Base-by-base conservation (phyloP, 92 coral and sea anemone genomes). In the Paramuricea clavata region DNA sequence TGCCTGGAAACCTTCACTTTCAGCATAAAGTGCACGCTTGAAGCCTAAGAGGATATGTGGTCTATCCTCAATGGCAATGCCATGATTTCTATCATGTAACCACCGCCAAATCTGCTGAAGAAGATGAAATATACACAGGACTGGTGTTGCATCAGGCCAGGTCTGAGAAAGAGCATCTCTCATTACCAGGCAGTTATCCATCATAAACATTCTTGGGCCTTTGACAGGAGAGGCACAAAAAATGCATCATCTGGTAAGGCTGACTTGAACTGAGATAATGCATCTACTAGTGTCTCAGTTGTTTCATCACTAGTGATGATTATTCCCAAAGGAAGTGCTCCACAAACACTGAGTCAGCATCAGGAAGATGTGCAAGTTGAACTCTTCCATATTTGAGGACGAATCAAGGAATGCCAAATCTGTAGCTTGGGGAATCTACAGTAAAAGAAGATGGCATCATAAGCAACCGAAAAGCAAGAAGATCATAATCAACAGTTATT, bases 81-180 rank as follows among this genome's bases (percentile, higher is more conserved):
- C 60, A 74, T 74, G 56, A 42, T 74, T 41, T 42, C 11, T 42
- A 23, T 74, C 60, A 42, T 74, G 80, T 35, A 74, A 30, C 57
- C 59, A 39, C 21, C 67, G 65, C 67, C 81, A 76, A 27, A 76
- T 67, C 27, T 76, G 81, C 42, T 76, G 81, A 33, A 76, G 81
- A 2, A 47, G 62, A 30, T 76, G 81, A n/a, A 76, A 76, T 11
- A 76, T 50, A 25, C 81, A 76, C 5, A 76, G 81, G 0, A 76
- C 62, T 76, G 3, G 81, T 12, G 39, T 49, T 1, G 81, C 36
- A 76, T 76, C 64, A 23, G 81, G 81, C 81, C 62, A 74, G 17
- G 13, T 44, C 22, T 74, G 60, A 16, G 5, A n/a, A 1, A 74
- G 6, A 25, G 81, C 62, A 26, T 44, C 81, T 25, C 28, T 10